Evolutionary conservation across 2,888 invertebrate species (phyloP).

Genomic region (Drosophila differens): DNA sequence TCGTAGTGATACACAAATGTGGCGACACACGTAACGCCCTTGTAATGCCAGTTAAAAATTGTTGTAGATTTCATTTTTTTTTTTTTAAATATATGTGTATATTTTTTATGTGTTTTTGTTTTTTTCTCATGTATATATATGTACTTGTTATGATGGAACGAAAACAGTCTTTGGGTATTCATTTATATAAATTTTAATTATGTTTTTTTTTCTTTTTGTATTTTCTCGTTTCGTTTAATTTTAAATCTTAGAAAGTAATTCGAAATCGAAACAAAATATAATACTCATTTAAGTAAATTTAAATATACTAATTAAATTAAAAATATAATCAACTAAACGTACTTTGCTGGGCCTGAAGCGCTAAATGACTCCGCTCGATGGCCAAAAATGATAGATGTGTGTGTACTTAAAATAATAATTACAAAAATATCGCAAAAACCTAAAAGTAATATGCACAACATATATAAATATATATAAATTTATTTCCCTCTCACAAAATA

Average conservation of each 20-base stretch:
- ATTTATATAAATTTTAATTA: conserved; percentile 77
- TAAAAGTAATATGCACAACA: conserved; percentile 58
- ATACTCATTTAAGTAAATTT: conserved; percentile 49
- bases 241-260: conserved; percentile 56
- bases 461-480: conserved; percentile 27
- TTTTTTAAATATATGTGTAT: conserved; percentile 48
- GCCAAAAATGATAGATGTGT: conserved; percentile 22
- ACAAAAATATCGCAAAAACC: conserved; percentile 34
- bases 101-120: conserved; percentile 55
- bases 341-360: conserved; percentile 35
- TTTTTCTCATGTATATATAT: conserved; percentile 50
- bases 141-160: conserved; percentile 85
- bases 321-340: conserved; percentile 15
- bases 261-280: conserved; percentile 48
- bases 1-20: conserved; percentile 62
- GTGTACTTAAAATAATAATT: conserved; percentile 33
- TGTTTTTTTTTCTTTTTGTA: conserved; percentile 47
- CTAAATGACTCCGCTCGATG: conserved; percentile 51
- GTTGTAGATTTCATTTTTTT: conserved; percentile 1
- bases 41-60: conserved; percentile 65
- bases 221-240: conserved; percentile 25
- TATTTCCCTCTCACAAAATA: conserved; percentile 34
- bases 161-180: conserved; percentile 86
- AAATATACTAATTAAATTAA: conserved; percentile 12
- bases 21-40: conserved; percentile 34